Base-by-base conservation (phyloP, 2,888 invertebrate species). In the Stenchaetothrips biformis region DNA sequence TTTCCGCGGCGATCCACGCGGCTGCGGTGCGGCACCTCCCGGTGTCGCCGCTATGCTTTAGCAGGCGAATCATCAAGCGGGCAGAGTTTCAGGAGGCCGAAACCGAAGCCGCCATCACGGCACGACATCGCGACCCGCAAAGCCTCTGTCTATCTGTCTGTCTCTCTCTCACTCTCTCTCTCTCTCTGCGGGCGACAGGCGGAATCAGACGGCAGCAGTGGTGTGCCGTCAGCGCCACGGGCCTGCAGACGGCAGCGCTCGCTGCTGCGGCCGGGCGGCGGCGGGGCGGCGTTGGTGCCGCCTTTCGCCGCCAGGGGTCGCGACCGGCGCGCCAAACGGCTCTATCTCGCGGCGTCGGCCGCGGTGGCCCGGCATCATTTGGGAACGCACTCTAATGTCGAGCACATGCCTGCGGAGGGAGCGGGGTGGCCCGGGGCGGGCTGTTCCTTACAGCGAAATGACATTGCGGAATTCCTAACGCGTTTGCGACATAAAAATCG, bases 401-500 rank as follows among this genome's bases (percentile, higher is more conserved):
- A 37, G 37, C 37, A 37, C 37, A 37, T 18, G 59, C 13, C 59
- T 6, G 59, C 59, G 0, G 59, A 53, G 53, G n/a, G n/a, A n/a
- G n/a, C n/a, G n/a, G n/a, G n/a, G 53, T 53, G 9, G 13, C n/a
- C n/a, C 0, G 25, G 18, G 21, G 37, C 37, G 37, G 37, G 67
- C 21, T 6, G 21, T 74, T 11, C 67, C 25, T 21, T 74, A 74
- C 67, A 74, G 67, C 67, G 25, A 25, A 74, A 74, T 74, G 67
- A 74, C 67, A 74, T 74, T 74, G 67, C 67, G 67, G 25, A 74
- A 74, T 74, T 74, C 67, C 21, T 74, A 74, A 74, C 67, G 67
- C 67, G 67, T 74, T 74, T 74, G 67, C 25, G 67, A 74, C 67
- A 74, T 74, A 74, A 74, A 74, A 74, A 74, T 74, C 67, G 67